Conservation (phyloP, 2,797 vertebrate species). For the Notamacropus eugenii region DNA sequence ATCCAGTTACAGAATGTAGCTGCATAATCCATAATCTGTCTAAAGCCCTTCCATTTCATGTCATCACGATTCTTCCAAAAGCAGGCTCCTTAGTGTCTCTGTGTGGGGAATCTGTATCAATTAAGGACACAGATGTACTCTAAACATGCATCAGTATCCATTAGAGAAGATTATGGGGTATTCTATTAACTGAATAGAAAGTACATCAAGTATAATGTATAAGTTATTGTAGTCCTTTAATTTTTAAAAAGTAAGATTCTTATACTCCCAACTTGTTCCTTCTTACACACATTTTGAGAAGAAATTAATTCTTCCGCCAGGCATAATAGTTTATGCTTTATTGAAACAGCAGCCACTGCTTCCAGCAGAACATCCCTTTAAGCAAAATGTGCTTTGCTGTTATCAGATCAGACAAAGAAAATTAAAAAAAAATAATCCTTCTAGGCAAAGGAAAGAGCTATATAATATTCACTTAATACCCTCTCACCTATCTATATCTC, state of each 20-base stretch:
- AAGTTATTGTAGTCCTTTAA: background rate
- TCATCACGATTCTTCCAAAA: background rate
- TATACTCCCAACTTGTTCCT: background rate
- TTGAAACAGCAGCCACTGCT: background rate
- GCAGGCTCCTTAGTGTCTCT: background rate
- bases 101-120: background rate
- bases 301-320: background rate
- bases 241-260: background rate
- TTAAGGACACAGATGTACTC: background rate
- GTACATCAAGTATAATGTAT: background rate
- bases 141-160: background rate
- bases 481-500: background rate
- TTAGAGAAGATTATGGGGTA: background rate
- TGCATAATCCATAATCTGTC: background rate
- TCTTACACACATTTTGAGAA: background rate
- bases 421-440: background rate
- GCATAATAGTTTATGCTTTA: background rate
- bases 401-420: background rate
- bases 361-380: background rate
- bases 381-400: background rate
- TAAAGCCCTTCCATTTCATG: background rate
- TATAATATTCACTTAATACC: background rate
- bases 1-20: background rate
- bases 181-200: background rate
- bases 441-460: background rate